Base-by-base conservation (phyloP, 2,113 vertebrate genomes). In the Epinephelus moara region DNA sequence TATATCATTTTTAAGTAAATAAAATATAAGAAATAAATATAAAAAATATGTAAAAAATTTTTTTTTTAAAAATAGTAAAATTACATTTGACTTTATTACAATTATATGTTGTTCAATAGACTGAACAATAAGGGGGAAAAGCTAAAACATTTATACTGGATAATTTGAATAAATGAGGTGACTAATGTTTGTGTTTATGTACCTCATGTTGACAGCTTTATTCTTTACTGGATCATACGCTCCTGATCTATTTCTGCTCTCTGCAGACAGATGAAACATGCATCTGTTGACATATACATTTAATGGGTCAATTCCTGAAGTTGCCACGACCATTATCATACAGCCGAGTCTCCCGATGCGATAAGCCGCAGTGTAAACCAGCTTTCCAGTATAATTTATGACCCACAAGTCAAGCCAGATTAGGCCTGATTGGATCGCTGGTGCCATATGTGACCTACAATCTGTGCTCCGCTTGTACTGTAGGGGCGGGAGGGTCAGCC, bases 371-470 rank as follows among this genome's bases (percentile, higher is more conserved):
- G 80, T 84, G 68, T 81, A 89, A 91, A 92, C 86, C 90, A 90
- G 93, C 92, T 92, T 91, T 91, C 70, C 89, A 82, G 85, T 91
- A 91, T 93, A 93, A 93, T 94, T 94, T 94, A 91, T 94, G 92
- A 94, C 89, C 89, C 70, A 42, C 63, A 73, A 94, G 93, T 94
- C 93, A 91, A 94, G 92, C 93, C 93, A 94, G 94, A 95, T 95
- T 95, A 96, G 92, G 78, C 88, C 87, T 95, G 94, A 95, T 92
- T 95, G 95, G 91, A 95, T 93, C 81, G 86, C 93, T 89, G 88
- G 90, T 95, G 93, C 94, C 95, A 95, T 95, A 95, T 95, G 95
- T 94, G 95, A 96, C 95, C 95, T 94, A 95, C 94, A 95, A 95
- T 95, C 93, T 92, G 92, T 76, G 90, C 93, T 90, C 80, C 12